Base-by-base conservation (phyloP, 1,140 invertebrate genomes). In the Ephestia elutella region DNA sequence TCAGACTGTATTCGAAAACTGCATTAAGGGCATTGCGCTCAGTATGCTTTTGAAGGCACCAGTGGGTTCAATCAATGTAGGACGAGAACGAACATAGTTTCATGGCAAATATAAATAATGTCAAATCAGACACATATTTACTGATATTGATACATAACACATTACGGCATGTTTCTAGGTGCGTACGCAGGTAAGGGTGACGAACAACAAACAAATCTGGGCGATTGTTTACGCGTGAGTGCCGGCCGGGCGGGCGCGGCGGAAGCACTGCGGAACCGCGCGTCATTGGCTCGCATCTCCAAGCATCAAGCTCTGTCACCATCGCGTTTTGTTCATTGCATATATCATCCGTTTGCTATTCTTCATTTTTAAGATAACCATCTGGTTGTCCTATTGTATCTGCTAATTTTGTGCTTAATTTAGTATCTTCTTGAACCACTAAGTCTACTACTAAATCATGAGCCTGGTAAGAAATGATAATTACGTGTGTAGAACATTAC, bases 241-340 rank as follows among this genome's bases (percentile, higher is more conserved):
- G 68, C 63, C 67, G 72, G 67, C 59, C 21, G 21, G 49, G 69
- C 70, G 73, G 75, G 80, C 78, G 78, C 78, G 76, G 75, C 85
- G 85, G 85, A 86, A 82, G 66, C 73, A 63, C 53, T 56, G 66
- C 82, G 84, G 84, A 86, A 80, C 75, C 74, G 71, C 82, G 82
- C 82, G 74, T 75, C 82, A 86, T 87, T 87, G 82, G 76, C 70
- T 73, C 76, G 58, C 64, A 59, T 62, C 72, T 56, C 44, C 50
- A 57, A 58, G 1, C 54, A 56, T 54, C 66, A 78, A 76, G 71
- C 63, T 77, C 72, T 66, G 75, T 64, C 61, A 66, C 61, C 51
- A 77, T 55, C 44, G 64, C 54, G 58, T 54, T 71, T 69, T 70
- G 75, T 80, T 76, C 71, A 75, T 69, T 56, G 60, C 56, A 60